Conservation (phyloP, 2,113 vertebrate species). For the Cheirogaleus medius region DNA sequence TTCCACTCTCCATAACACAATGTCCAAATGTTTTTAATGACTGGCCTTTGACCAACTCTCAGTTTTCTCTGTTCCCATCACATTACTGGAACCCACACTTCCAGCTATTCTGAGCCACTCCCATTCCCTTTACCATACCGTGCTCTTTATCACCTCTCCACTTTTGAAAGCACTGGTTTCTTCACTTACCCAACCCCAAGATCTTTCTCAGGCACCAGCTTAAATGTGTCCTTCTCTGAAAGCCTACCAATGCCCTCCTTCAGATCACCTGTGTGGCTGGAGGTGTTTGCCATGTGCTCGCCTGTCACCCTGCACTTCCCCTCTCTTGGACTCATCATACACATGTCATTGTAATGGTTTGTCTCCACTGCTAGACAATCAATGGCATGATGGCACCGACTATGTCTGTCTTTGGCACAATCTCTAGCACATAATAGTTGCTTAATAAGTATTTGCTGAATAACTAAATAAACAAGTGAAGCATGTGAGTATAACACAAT, state of each 20-base stretch:
- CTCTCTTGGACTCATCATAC: fast-evolving
- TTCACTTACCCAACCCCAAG: background rate
- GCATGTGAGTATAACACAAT: background rate
- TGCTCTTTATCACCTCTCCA: background rate
- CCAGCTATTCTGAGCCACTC: background rate
- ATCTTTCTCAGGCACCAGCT: background rate
- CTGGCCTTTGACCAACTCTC: background rate
- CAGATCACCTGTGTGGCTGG: too few relatives aligned
- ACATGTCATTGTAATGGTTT: too few relatives aligned
- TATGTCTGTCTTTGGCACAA: background rate
- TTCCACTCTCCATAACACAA: background rate
- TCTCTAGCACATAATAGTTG: background rate
- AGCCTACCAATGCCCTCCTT: background rate
- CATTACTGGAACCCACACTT: background rate
- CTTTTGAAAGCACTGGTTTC: background rate
- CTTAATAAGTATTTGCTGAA: background rate
- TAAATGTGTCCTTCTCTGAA: background rate
- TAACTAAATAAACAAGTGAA: background rate
- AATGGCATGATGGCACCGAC: background rate
- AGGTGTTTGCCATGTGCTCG: fast-evolving
- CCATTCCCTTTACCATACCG: background rate
- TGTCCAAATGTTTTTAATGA: background rate
- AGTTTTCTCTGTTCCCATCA: background rate
- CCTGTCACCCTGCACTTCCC: background rate
- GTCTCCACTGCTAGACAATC: background rate